phyloP scores from a whole-genome alignment of 1,140 invertebrate species.

The Drosophila guanche region DNA sequence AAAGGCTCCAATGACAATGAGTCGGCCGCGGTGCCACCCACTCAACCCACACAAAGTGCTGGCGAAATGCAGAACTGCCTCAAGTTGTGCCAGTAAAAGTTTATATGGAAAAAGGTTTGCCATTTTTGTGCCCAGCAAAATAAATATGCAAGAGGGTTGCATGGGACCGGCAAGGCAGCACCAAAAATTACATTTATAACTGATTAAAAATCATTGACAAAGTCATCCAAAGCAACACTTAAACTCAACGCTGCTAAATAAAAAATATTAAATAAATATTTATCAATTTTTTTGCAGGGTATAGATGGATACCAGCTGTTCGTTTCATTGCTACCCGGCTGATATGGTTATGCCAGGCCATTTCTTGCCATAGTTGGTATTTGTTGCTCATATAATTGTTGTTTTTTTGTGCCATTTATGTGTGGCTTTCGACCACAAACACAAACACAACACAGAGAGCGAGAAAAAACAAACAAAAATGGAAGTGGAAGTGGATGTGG shows the following conservation, averaged over 20 bases:
- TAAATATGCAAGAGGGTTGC: background rate
- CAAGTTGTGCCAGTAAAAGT: conserved; percentile 38
- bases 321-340: background rate
- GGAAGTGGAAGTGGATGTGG: conserved; percentile 41
- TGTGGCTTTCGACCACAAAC: conserved; percentile 59
- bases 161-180: background rate
- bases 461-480: conserved; percentile 8
- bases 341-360: conserved; percentile 27
- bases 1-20: conserved; percentile 54
- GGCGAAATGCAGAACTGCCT: conserved; percentile 1
- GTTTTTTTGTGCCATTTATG: conserved; percentile 63
- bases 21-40: background rate
- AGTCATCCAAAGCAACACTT: too few species aligned
- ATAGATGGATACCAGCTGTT: too few species aligned
- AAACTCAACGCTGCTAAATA: too few species aligned
- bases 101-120: conserved; percentile 43
- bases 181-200: background rate
- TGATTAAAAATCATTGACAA: too few species aligned
- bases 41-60: background rate
- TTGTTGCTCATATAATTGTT: conserved; percentile 41
- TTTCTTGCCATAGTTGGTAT: conserved; percentile 36
- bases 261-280: too few species aligned
- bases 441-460: conserved; percentile 5
- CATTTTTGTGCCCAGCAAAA: background rate
- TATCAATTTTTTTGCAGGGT: too few species aligned